Base-by-base conservation (phyloP, 2,113 vertebrate species). In the Dasypus novemcinctus region DNA sequence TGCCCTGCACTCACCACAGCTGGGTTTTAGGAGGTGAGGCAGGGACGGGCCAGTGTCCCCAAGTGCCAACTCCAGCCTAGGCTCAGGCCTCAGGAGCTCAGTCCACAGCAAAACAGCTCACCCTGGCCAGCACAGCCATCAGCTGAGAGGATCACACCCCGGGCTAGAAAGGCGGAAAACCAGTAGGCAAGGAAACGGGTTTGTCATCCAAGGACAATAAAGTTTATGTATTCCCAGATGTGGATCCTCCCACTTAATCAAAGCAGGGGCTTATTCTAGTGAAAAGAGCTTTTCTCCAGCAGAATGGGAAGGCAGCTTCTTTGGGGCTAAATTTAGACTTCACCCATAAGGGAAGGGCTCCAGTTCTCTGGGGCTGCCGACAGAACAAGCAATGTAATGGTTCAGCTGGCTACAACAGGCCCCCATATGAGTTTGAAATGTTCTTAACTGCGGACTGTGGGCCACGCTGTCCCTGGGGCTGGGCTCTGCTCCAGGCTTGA, bases 191-290 rank as follows among this genome's bases (percentile, higher is more conserved):
- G 82, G 93, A 96, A 93, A 95, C n/a, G 1, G 0, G 71, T 69
- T 90, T 96, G 96, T 94, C 93, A 97, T 97, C 97, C 96, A 96
- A 96, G 95, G 96, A 96, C 96, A 95, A 95, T 96, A 95, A 95
- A 93, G 86, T 95, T 95, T 95, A 94, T 97, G 90, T 94, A 86
- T 94, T 97, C 94, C 95, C 96, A 97, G 96, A 95, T 89, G 74
- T 87, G 94, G 92, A 92, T 91, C 87, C 95, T 97, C 95, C 96
- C 96, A 88, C 85, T 74, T 95, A 88, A 94, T 94, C 95, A 88
- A 95, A 87, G 95, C 88, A 11, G 29, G 43, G 43, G 66, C 86
- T 86, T 78, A 57, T 83, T 83, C 87, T 43, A 46, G 63, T 93
- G 92, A 97, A 95, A 96, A 94, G 96, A 92, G 90, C 72, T 95